Conservation (phyloP, 2,797 vertebrate species). For the Neomorphus geoffroyi region DNA sequence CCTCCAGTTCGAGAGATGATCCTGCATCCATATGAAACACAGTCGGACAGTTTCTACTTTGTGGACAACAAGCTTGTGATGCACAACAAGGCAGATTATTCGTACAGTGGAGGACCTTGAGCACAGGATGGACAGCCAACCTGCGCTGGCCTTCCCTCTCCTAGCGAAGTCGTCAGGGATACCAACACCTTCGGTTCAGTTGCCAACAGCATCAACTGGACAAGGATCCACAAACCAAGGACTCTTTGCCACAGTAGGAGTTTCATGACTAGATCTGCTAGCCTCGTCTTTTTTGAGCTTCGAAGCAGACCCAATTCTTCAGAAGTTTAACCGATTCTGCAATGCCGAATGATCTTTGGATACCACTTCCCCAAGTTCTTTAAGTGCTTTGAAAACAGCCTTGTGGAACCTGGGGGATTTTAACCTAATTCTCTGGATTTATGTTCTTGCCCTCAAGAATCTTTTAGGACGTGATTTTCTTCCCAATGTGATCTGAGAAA, state of each 20-base stretch:
- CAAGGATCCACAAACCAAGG: constrained; percentile 43
- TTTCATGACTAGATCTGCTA: constrained; percentile 61
- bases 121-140: neutral
- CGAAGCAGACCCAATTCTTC: constrained; percentile 37
- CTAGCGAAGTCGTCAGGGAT: constrained; percentile 47
- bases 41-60: constrained; percentile 99
- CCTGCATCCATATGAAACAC: constrained; percentile 93
- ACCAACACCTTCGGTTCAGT: constrained; percentile 41
- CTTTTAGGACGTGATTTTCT: neutral
- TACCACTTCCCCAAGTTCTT: neutral
- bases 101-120: constrained; percentile 92
- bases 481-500: neutral
- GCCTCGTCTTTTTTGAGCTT: constrained; percentile 6
- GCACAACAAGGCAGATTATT: constrained; percentile 99
- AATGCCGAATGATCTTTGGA: neutral
- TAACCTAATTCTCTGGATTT: neutral
- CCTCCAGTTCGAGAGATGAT: constrained; percentile 94
- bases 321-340: neutral
- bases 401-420: constrained; percentile 2
- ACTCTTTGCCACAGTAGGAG: constrained; percentile 64
- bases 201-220: neutral
- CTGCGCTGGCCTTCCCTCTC: neutral
- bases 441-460: neutral
- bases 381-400: constrained; percentile 15
- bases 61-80: constrained; percentile 99